Conservation (phyloP, 1,140 invertebrate species). For the Diorhabda elongata region DNA sequence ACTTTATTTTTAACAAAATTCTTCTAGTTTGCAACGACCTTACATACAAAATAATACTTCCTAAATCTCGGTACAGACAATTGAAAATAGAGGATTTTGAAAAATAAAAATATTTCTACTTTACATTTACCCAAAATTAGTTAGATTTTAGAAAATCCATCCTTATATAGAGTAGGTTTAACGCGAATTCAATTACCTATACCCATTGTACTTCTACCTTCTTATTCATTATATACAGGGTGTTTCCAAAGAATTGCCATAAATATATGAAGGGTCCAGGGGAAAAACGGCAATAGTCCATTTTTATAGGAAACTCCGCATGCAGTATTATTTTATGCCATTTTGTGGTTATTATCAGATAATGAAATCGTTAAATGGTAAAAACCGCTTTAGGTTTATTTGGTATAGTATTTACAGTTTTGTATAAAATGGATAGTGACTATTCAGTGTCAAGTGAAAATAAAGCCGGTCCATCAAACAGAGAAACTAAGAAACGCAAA, state of each 20-base stretch:
- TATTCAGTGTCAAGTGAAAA: constrained; percentile 19
- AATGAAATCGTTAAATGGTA: neutral
- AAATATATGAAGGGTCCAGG: neutral
- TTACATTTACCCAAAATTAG: too few relatives aligned
- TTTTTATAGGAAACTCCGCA: too few relatives aligned
- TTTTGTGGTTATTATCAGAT: neutral
- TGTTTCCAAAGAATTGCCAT: neutral
- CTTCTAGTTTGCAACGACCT: too few relatives aligned
- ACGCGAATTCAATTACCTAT: too few relatives aligned
- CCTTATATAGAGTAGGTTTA: too few relatives aligned
- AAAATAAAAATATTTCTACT: too few relatives aligned
- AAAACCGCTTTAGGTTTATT: neutral
- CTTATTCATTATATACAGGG: neutral
- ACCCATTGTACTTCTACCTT: too few relatives aligned
- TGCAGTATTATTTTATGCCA: neutral
- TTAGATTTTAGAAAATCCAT: too few relatives aligned
- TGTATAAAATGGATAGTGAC: constrained; percentile 19
- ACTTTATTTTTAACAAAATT: too few relatives aligned
- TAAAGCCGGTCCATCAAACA: constrained; percentile 15
- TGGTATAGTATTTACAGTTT: neutral
- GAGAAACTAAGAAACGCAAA: constrained; percentile 19
- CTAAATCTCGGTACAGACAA: too few relatives aligned
- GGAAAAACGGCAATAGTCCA: constrained; percentile 13
- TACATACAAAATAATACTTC: too few relatives aligned
- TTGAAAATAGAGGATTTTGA: too few relatives aligned